Percentiles rank a stretch among this genome's conserved stretches.
Evolutionary conservation across 2,797 vertebrate species (phyloP).

Genomic region (Lacerta viridis): DNA sequence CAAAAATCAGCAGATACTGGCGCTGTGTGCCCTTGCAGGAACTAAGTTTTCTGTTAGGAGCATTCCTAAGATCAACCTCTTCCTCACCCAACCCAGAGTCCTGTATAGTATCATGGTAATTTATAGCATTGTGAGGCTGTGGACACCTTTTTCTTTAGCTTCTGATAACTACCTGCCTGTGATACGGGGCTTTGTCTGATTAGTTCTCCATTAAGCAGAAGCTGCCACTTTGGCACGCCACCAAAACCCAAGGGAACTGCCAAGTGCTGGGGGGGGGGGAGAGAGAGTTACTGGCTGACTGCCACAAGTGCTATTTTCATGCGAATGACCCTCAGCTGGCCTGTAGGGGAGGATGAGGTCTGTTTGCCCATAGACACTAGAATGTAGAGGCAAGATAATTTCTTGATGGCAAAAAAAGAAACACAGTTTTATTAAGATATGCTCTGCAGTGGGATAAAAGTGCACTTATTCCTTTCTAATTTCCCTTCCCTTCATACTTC

Average conservation of each 20-base stretch:
- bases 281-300: neutral
- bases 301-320: neutral
- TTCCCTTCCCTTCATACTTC: neutral
- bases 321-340: neutral
- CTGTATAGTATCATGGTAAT: neutral
- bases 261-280: too few relatives aligned
- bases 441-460: neutral
- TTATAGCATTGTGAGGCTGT: neutral
- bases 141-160: neutral
- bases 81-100: neutral
- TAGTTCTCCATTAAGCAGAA: neutral
- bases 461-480: neutral
- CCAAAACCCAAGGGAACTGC: neutral
- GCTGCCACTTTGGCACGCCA: neutral
- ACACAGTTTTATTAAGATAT: neutral
- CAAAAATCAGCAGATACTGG: neutral
- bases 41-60: too few relatives aligned
- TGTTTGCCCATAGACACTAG: neutral
- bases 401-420: neutral
- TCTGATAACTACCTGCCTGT: neutral
- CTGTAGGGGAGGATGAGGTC: neutral
- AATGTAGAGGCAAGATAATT: neutral
- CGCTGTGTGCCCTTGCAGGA: neutral
- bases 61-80: neutral
- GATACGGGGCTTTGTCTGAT: neutral